Percentiles rank a stretch among this genome's conserved stretches.
Evolutionary conservation across 1,140 invertebrate species (phyloP).

Genomic region (Cephus cinctus): DNA sequence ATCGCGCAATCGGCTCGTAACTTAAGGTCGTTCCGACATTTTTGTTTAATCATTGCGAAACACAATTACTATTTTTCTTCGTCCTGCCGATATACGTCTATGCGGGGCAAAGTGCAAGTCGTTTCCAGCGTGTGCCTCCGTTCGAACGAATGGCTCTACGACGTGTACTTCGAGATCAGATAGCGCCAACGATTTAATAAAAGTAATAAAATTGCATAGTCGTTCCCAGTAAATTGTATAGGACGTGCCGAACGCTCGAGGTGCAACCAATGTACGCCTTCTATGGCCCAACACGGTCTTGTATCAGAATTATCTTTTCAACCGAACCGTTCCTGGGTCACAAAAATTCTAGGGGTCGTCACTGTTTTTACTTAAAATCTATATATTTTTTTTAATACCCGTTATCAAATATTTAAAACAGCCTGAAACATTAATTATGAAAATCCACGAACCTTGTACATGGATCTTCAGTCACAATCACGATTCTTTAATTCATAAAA

Average conservation of each 20-base stretch:
- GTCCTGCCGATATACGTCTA: neutral
- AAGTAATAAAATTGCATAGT: slow-evolving; percentile 14
- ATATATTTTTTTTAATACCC: no score
- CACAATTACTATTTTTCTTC: neutral
- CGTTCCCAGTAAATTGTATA: slow-evolving; percentile 16
- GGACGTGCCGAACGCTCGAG: slow-evolving; percentile 11
- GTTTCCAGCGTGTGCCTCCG: neutral
- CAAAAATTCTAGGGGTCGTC: no score
- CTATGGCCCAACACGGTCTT: no score
- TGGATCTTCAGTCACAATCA: no score
- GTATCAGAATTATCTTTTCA: no score
- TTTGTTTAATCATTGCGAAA: neutral
- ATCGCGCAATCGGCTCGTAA: neutral
- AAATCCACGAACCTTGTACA: no score
- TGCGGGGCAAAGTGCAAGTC: neutral
- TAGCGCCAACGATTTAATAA: slow-evolving; percentile 18
- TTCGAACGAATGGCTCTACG: slow-evolving; percentile 11
- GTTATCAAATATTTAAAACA: no score
- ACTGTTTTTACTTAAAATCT: no score
- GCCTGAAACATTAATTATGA: no score
- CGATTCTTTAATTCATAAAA: no score
- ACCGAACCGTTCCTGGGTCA: no score
- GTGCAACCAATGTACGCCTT: no score
- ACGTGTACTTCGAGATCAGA: slow-evolving; percentile 13
- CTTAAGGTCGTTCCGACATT: neutral